These are phyloP conservation scores for Machaerirhynchus nigripectus DNA, from an alignment of 2,113 vertebrate species.

Conservation along the genomic window DNA sequence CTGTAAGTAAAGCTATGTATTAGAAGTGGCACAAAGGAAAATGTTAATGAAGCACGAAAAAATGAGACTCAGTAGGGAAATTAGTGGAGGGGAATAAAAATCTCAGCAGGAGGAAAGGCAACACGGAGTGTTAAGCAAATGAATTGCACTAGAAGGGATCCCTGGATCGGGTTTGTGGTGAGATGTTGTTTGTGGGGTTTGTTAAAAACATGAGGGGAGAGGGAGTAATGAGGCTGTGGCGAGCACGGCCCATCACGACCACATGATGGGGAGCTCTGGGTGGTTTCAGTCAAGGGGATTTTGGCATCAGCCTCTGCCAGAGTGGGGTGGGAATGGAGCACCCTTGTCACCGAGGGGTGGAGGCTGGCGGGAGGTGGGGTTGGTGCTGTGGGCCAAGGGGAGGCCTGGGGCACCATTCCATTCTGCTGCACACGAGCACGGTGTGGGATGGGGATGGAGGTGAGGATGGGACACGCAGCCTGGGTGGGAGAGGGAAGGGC, in stretches of 20 bases:
- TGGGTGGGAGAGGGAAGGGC: background rate
- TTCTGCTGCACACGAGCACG: background rate
- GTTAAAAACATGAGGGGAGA: background rate
- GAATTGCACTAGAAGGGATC: background rate
- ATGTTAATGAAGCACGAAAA: background rate
- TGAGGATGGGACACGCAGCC: background rate
- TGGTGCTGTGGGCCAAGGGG: background rate
- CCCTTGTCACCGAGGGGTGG: fast-evolving
- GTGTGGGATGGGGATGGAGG: background rate
- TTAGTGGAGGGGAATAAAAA: background rate
- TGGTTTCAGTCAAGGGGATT: fast-evolving
- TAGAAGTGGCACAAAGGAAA: constrained; percentile 8
- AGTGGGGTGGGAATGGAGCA: background rate
- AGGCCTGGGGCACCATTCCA: background rate
- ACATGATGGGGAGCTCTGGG: fast-evolving
- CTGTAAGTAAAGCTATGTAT: background rate
- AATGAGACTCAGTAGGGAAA: constrained; percentile 21
- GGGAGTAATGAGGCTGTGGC: fast-evolving
- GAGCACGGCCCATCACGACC: fast-evolving
- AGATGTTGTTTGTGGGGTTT: background rate
- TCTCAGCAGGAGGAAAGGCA: background rate
- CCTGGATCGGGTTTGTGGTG: background rate
- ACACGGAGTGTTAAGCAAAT: background rate
- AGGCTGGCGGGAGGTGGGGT: background rate
- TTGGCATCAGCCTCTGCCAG: background rate